Percentiles rank a stretch among this genome's conserved stretches.
phyloP scores from a whole-genome alignment of 2,113 vertebrate genomes.

The Microcebus ravelobensis region DNA sequence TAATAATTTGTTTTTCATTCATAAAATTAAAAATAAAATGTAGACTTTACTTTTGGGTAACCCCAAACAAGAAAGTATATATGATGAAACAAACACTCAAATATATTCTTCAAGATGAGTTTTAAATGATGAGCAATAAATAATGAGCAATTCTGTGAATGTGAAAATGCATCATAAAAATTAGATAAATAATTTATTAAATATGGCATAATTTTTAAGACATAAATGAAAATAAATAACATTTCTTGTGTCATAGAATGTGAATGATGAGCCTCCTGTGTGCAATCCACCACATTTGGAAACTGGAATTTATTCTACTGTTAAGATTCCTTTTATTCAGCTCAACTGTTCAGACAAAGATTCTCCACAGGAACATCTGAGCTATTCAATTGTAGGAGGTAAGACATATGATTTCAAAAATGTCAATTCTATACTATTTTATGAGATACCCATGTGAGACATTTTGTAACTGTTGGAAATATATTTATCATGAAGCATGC shows the following conservation, averaged over 20 bases:
- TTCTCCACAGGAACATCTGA: slow-evolving; percentile 71
- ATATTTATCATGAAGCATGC: not conserved
- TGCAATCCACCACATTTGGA: slow-evolving; percentile 70
- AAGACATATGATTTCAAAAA: not conserved
- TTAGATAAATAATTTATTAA: not conserved
- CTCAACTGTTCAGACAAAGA: slow-evolving; percentile 74
- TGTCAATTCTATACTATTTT: not conserved
- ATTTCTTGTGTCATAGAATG: slow-evolving; percentile 30
- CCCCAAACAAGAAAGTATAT: not conserved
- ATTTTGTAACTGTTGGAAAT: slow-evolving; percentile 7
- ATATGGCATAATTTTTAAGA: not conserved
- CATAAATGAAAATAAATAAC: not conserved
- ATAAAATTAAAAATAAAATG: slow-evolving; percentile 1
- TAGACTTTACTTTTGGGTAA: not conserved
- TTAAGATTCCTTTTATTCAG: slow-evolving; percentile 61
- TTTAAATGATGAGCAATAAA: not conserved
- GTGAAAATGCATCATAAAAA: not conserved
- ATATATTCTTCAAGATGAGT: not conserved
- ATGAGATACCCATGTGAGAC: not conserved
- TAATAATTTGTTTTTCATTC: not conserved
- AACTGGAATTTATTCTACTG: slow-evolving; percentile 56
- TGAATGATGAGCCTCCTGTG: slow-evolving; percentile 64
- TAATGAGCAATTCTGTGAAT: not conserved
- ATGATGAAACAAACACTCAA: not conserved
- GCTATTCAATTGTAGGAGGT: slow-evolving; percentile 74